Evolutionary conservation across 2,113 vertebrate genomes (phyloP).

Genomic region (Pantherophis guttatus): DNA sequence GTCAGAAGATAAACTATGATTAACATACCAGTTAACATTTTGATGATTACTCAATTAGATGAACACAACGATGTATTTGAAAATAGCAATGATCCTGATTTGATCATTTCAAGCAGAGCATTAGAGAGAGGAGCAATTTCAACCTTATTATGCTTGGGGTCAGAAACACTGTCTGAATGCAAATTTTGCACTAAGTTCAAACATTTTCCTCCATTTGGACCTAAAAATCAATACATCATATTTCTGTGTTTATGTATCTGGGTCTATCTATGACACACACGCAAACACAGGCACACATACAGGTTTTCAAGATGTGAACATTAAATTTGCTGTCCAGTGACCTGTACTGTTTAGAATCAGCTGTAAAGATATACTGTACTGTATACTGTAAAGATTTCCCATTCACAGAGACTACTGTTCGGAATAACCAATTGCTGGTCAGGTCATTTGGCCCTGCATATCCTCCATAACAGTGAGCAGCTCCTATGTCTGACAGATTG

Average conservation of each 20-base stretch:
- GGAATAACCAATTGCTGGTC: background rate
- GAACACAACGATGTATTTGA: background rate
- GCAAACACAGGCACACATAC: background rate
- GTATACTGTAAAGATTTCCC: background rate
- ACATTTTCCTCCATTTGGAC: background rate
- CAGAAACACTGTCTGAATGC: fast-evolving
- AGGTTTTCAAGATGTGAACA: background rate
- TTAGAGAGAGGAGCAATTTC: background rate
- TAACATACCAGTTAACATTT: constrained; percentile 20
- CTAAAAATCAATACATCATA: background rate
- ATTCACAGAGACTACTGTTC: background rate
- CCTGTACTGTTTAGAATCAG: background rate
- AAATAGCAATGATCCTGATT: background rate
- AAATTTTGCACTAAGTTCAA: background rate
- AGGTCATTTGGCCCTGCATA: background rate
- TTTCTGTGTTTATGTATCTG: background rate
- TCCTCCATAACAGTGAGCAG: background rate
- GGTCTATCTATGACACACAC: background rate
- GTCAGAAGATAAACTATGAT: constrained; percentile 21
- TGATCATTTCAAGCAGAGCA: background rate
- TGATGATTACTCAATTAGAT: background rate
- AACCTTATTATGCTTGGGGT: background rate
- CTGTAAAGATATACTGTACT: background rate
- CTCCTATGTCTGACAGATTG: background rate
- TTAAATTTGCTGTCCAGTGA: background rate